Base-by-base conservation (phyloP, 2,888 invertebrate species). In the Lamellibrachia satsuma region DNA sequence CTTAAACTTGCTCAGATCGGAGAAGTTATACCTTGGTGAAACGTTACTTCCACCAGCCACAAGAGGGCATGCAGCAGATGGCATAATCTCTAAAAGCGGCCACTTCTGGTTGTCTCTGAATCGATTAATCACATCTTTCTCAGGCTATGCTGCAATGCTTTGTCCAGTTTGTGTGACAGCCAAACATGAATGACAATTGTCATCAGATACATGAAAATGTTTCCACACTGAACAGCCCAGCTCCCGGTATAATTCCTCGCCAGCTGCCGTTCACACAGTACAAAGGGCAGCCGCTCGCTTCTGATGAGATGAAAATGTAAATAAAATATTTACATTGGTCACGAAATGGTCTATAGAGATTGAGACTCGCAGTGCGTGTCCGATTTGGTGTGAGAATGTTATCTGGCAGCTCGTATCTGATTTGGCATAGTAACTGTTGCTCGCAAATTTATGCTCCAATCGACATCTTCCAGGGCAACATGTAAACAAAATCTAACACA, bases 1-100 rank as follows among this genome's bases (percentile, higher is more conserved):
- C 75, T 75, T 75, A 75, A 75, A 75, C 75, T 75, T 75, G 75
- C 22, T 75, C 75, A 75, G 75, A 75, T 75, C 22, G 75, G 75
- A 75, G 22, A 75, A 75, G 75, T 75, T 75, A n/a, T 75, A 75
- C 22, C 75, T 75, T 75, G 75, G 15, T 6, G 75, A 75, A 75
- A 75, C 75, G 22, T 75, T 75, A 75, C 22, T 75, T 75, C 75
- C 75, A 75, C 22, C 75, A 22, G 75, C 75, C 75, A 75, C 22
- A 6, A 75, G 75, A 75, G 75, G 75, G 22, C 75, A 75, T 75
- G 75, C 15, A 75, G 75, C 75, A 15, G 75, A 75, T 75, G 75
- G 75, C 75, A 75, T 75, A 75, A 75, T 75, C 15, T 75, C 75
- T 75, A 11, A 6, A 3, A 2, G n/a, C 75, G 15, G n/a, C 75